Evolutionary conservation across 2,888 invertebrate species (phyloP), one percentile per base, ranked within the genome.

Genomic region (Spilosoma lubricipeda): DNA sequence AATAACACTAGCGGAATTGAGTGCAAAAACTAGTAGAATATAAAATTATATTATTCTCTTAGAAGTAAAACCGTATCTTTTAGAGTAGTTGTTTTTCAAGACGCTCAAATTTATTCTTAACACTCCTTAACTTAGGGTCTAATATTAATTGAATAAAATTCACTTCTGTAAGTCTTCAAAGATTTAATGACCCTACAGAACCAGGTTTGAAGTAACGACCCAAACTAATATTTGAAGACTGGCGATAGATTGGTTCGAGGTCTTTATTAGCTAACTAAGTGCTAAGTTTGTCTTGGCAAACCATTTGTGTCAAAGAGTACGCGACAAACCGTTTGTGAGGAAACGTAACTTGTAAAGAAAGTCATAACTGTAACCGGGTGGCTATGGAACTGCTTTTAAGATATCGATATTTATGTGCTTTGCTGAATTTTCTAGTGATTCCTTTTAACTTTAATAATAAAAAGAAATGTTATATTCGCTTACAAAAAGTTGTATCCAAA

Each of bases 151-250:
- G 48, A n/a, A n/a, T 5, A 63, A 9, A 36, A 48, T 48, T 48
- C 1, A 71, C 65, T 42, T 20, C 18, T 45, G 42, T 27, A 71
- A 33, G 64, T 63, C 33, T 64, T 70, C 42, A 45, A 30, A 13
- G 33, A 65, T 45, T 65, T 71, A 33, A 71, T 71, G 64, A 48
- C 63, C 48, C 18, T 64, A 65, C 48, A 71, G 30, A 15, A n/a
- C 56, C 30, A 20, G 20, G 48, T 11, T 48, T 70, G 63, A 30
- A 30, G 59, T 30, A 5, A 30, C 30, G 15, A 27, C 59, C 59
- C 59, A 63, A 71, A 71, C 71, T 71, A 71, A 71, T 71, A 71
- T 71, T 71, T 70, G 30, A 20, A 39, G 65, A 3, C 48, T 48
- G 20, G 11, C 18, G 48, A 2, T 65, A 15, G 71, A 48, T 48